phyloP scores from a whole-genome alignment of 2,888 invertebrate genomes.

The Cataglyphis cursor region DNA sequence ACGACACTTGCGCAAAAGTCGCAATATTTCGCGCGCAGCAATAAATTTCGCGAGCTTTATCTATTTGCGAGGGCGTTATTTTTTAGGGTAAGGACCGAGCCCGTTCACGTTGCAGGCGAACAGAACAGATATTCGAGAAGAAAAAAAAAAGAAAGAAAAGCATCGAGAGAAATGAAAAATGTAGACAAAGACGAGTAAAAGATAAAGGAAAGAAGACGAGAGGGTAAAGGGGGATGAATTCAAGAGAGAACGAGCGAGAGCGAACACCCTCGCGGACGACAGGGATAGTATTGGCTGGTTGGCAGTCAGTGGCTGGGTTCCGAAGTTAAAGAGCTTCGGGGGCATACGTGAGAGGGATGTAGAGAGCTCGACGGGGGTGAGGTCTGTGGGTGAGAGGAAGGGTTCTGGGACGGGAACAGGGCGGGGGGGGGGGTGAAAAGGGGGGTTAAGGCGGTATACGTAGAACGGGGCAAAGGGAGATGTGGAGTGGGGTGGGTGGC shows the following conservation, averaged over 20 bases:
- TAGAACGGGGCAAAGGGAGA: conserved; percentile 68
- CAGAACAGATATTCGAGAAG: conserved; percentile 10
- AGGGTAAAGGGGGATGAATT: conserved; percentile 41
- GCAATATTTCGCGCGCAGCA: conserved; percentile 56
- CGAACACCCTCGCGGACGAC: conserved; percentile 61
- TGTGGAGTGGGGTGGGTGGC: conserved; percentile 84
- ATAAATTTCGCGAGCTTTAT: conserved; percentile 72
- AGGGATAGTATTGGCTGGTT: conserved; percentile 80
- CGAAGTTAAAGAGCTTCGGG: conserved; percentile 85
- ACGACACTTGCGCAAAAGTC: conserved; percentile 53
- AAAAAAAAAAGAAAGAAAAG: conserved; percentile 31
- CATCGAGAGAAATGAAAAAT: conserved; percentile 29
- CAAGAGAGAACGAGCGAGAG: conserved; percentile 60
- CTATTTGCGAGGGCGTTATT: conserved; percentile 68
- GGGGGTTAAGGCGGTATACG: conserved; percentile 65
- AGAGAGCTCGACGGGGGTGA: conserved; percentile 72
- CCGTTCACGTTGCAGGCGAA: background rate
- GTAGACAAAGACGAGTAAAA: conserved; percentile 12
- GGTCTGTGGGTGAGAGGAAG: conserved; percentile 70
- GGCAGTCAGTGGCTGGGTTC: conserved; percentile 82
- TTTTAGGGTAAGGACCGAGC: conserved; percentile 54
- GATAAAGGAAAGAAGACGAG: conserved; percentile 32
- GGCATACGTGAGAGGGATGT: conserved; percentile 85
- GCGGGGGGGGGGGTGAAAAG: conserved; percentile 53
- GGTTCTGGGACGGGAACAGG: conserved; percentile 45